Percentiles rank a stretch among this genome's conserved stretches.
Evolutionary conservation across 2,113 vertebrate species (phyloP).

Genomic region (Neolamprologus ventralis): DNA sequence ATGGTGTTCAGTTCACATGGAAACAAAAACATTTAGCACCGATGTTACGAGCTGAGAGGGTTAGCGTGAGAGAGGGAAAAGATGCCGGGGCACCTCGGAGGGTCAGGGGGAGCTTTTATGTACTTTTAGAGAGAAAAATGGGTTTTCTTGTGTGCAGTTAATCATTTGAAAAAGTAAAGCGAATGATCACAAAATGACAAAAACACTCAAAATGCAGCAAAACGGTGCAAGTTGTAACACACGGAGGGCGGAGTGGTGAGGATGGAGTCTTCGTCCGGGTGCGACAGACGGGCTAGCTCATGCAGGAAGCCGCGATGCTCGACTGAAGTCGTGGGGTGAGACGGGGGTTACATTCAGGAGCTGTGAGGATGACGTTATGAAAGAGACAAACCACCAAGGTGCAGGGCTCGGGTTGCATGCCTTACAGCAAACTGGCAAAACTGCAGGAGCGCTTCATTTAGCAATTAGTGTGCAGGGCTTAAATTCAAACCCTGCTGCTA

Average conservation of each 20-base stretch:
- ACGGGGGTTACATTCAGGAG: slow-evolving; percentile 6
- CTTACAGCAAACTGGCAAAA: background rate
- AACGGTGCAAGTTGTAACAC: background rate
- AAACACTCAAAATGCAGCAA: background rate
- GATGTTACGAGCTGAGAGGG: background rate
- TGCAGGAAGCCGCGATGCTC: slow-evolving; percentile 31
- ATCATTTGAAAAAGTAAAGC: background rate
- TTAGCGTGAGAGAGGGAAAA: background rate
- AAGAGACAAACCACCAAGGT: background rate
- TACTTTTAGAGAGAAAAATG: background rate
- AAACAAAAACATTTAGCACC: slow-evolving; percentile 24
- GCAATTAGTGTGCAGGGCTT: background rate
- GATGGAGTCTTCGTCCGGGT: background rate
- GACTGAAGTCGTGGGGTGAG: background rate
- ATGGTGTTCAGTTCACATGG: slow-evolving; percentile 29
- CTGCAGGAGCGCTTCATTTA: background rate
- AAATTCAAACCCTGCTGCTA: background rate
- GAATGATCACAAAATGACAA: slow-evolving; percentile 5
- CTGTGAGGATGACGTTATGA: background rate
- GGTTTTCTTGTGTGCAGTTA: background rate
- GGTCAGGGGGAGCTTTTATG: slow-evolving; percentile 4
- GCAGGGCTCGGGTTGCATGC: background rate
- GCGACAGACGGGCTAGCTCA: slow-evolving; percentile 10
- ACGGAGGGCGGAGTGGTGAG: background rate
- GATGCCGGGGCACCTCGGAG: background rate